Evolutionary conservation across 2,888 invertebrate genomes (phyloP).

Genomic region (Endomychus coccineus): DNA sequence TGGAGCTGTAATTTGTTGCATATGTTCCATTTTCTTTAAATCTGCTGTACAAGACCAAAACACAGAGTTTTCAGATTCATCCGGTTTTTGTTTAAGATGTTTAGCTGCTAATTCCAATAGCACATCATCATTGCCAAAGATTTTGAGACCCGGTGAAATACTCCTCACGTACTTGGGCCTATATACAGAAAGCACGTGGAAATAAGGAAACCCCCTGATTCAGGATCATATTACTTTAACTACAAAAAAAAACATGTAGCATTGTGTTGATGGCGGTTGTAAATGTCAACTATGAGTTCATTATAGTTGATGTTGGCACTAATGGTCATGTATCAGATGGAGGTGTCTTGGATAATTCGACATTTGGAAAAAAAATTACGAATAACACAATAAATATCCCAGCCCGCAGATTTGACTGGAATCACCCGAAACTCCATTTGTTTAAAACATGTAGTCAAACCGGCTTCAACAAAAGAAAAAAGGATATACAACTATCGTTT

Average conservation of each 20-base stretch:
- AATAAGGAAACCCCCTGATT: constrained; percentile 4
- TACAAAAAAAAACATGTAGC: constrained; percentile 8
- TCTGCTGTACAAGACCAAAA: too few species aligned
- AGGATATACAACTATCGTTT: too few species aligned
- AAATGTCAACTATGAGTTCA: constrained; percentile 8
- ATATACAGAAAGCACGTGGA: constrained; percentile 8
- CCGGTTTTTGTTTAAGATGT: too few species aligned
- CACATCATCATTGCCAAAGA: neutral
- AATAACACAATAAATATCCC: constrained; percentile 15
- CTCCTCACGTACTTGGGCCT: too few species aligned
- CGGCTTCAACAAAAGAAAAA: too few species aligned
- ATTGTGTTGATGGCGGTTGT: constrained; percentile 6
- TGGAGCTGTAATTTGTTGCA: too few species aligned
- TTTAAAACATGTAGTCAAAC: too few species aligned
- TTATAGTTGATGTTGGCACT: constrained; percentile 18
- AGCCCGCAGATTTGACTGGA: constrained; percentile 12
- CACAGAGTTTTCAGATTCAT: too few species aligned
- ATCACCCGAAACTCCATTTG: too few species aligned
- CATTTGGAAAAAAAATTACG: constrained; percentile 15
- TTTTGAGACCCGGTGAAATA: constrained; percentile 3
- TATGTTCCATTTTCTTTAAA: too few species aligned
- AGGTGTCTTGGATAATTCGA: constrained; percentile 22
- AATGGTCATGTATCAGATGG: constrained; percentile 24
- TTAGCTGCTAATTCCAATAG: too few species aligned
- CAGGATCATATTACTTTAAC: constrained; percentile 5